Conservation (phyloP, 2,888 invertebrate species). For the Tenthredo mesomela region DNA sequence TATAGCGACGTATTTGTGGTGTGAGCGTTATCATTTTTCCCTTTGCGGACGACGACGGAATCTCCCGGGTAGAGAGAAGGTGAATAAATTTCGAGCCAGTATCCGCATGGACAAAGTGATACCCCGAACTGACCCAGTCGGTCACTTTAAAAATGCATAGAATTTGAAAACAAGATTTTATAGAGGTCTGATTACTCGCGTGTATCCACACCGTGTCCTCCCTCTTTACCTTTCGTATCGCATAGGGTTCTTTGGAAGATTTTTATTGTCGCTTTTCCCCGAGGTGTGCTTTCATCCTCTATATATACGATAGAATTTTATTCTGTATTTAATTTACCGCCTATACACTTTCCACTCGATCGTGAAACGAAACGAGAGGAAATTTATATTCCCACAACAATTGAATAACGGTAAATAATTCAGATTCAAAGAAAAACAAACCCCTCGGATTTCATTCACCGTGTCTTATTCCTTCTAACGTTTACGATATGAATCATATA, state of each 20-base stretch:
- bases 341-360: not conserved
- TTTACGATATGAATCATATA: not conserved
- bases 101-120: slow-evolving; percentile 21
- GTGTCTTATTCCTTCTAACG: not conserved
- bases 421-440: not conserved
- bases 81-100: slow-evolving; percentile 15
- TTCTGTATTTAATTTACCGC: slow-evolving; percentile 1
- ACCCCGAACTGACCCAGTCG: not conserved
- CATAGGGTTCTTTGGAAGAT: not conserved
- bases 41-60: not conserved
- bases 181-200: slow-evolving; percentile 13
- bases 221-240: not conserved
- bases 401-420: not conserved
- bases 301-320: not conserved
- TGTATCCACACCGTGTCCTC: not conserved
- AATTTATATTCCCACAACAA: not conserved
- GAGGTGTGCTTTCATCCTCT: not conserved
- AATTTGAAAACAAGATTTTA: slow-evolving; percentile 33
- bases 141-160: slow-evolving; percentile 39
- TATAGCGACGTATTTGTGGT: not conserved
- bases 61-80: not conserved
- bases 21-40: not conserved
- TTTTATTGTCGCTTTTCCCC: slow-evolving; percentile 5
- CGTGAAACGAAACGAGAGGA: not conserved
- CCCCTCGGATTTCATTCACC: not conserved